phyloP scores from a whole-genome alignment of 30 jellyfish, hydroid and myxozoan genomes.

The Cassiopea andromeda region DNA sequence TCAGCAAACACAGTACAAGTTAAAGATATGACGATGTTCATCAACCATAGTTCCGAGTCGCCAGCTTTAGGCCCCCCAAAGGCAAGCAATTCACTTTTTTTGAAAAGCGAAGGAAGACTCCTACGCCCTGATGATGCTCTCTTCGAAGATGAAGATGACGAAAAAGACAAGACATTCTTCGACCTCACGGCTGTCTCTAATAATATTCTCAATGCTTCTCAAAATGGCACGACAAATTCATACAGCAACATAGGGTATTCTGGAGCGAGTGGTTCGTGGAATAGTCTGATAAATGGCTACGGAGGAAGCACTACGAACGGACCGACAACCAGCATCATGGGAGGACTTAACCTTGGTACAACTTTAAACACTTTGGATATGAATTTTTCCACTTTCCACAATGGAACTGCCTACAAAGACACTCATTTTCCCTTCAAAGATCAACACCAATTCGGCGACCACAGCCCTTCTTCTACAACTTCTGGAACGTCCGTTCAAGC shows the following conservation, averaged over 20 bases:
- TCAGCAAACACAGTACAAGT: slow-evolving; percentile 63
- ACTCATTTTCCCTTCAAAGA: slow-evolving; percentile 73
- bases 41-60: slow-evolving; percentile 68
- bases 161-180: slow-evolving; percentile 82
- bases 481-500: slow-evolving; percentile 43
- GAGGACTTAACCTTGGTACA: slow-evolving; percentile 61
- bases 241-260: slow-evolving; percentile 58
- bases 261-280: slow-evolving; percentile 52
- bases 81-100: slow-evolving; percentile 57
- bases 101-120: slow-evolving; percentile 60
- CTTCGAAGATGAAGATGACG: slow-evolving; percentile 80
- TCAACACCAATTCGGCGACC: slow-evolving; percentile 71
- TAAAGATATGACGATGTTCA: slow-evolving; percentile 84
- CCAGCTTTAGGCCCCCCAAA: slow-evolving; percentile 76
- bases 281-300: slow-evolving; percentile 42
- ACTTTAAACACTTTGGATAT: slow-evolving; percentile 62
- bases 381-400: slow-evolving; percentile 71
- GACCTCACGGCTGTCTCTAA: slow-evolving; percentile 76
- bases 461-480: slow-evolving; percentile 64
- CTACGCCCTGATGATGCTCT: slow-evolving; percentile 80
- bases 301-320: slow-evolving; percentile 37
- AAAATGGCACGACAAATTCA: slow-evolving; percentile 51
- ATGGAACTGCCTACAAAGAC: slow-evolving; percentile 59
- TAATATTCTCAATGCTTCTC: slow-evolving; percentile 64
- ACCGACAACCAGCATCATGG: slow-evolving; percentile 48